Base-by-base conservation (phyloP, 2,797 vertebrate genomes). In the Amniataba percoides region DNA sequence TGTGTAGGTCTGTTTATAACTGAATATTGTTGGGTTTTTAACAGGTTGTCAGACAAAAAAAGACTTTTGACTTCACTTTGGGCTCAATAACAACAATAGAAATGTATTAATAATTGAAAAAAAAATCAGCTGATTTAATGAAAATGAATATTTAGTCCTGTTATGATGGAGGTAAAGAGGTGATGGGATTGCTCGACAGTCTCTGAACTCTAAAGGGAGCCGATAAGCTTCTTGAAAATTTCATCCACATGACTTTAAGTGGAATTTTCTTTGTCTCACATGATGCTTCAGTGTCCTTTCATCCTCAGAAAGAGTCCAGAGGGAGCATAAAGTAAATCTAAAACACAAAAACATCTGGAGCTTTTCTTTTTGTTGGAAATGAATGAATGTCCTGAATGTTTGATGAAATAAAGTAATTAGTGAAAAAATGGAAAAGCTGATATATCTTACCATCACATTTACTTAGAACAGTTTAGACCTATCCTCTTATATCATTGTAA, bases 231-330 rank as follows among this genome's bases (percentile, higher is more conserved):
- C 31, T 3, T 0, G 46, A 59, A 39, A 7, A 62, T n/a, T 0
- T 48, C 2, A 36, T 25, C 69, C 49, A 48, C 48, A 27, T 78
- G 40, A 46, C 62, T n/a, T n/a, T n/a, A n/a, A n/a, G n/a, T n/a
- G n/a, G n/a, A n/a, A n/a, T n/a, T n/a, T n/a, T n/a, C n/a, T n/a
- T n/a, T n/a, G n/a, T n/a, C n/a, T n/a, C n/a, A n/a, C n/a, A n/a
- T n/a, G n/a, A n/a, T n/a, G n/a, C n/a, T n/a, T n/a, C n/a, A n/a
- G n/a, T n/a, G n/a, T n/a, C n/a, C n/a, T n/a, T n/a, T n/a, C n/a
- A n/a, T n/a, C n/a, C n/a, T n/a, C n/a, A n/a, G n/a, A n/a, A n/a
- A n/a, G n/a, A 49, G 11, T 39, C 1, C 0, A 34, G 48, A 5
- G 25, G 9, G 51, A 43, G 19, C 8, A 31, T 31, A 36, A 36